Conservation (phyloP, 2,888 invertebrate genomes). For the Epiblema foenella region DNA sequence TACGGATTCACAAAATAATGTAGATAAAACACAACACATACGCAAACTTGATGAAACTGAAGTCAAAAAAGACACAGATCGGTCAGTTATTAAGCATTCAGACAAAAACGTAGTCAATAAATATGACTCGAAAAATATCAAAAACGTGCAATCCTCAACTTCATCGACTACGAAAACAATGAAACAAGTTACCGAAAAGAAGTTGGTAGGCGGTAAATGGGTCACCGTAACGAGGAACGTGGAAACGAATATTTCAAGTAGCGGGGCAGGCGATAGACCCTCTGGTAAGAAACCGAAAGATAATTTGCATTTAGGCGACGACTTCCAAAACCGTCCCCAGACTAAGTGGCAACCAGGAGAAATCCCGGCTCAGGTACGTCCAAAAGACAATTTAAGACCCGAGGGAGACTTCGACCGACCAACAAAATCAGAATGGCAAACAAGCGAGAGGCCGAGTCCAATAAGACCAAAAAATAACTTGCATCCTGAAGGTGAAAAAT, state of each 20-base stretch:
- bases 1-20: constrained; percentile 67
- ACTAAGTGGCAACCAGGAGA: constrained; percentile 64
- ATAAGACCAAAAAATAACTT: constrained; percentile 80
- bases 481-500: constrained; percentile 84
- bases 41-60: constrained; percentile 60
- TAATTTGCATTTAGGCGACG: constrained; percentile 80
- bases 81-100: constrained; percentile 57
- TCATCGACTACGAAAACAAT: constrained; percentile 83
- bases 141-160: constrained; percentile 54
- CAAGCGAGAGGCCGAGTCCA: constrained; percentile 68
- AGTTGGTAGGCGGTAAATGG: constrained; percentile 79
- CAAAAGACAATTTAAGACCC: constrained; percentile 84
- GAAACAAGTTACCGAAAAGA: constrained; percentile 84
- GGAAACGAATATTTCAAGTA: constrained; percentile 85
- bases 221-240: constrained; percentile 85
- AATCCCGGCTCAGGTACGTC: constrained; percentile 66
- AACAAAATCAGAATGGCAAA: constrained; percentile 61
- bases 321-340: constrained; percentile 77
- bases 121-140: constrained; percentile 63
- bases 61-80: constrained; percentile 56
- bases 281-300: constrained; percentile 72
- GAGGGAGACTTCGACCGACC: constrained; percentile 86
- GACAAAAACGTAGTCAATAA: constrained; percentile 63
- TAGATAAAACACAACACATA: constrained; percentile 73
- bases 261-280: constrained; percentile 63